Conservation (phyloP, 1,140 invertebrate genomes). For the Hetaerina americana region DNA sequence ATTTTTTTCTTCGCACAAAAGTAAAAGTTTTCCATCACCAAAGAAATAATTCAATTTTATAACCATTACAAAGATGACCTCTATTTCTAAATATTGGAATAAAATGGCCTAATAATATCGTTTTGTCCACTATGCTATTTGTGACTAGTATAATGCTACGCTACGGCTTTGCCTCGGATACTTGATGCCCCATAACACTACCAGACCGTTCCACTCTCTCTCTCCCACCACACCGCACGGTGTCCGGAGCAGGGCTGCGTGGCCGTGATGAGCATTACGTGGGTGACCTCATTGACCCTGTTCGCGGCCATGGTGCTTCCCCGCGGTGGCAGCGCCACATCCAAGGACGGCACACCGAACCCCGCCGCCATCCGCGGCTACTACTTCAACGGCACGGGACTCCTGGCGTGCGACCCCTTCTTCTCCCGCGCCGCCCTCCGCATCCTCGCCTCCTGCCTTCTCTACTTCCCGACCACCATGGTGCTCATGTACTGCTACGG, state of each 20-base stretch:
- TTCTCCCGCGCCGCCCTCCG: slow-evolving; percentile 58
- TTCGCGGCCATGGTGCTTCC: slow-evolving; percentile 67
- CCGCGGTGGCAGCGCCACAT: slow-evolving; percentile 35
- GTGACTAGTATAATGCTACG: no score
- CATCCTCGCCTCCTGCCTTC: slow-evolving; percentile 67
- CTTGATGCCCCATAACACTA: no score
- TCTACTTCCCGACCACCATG: slow-evolving; percentile 81
- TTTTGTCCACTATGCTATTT: no score
- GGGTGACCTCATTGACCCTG: slow-evolving; percentile 64
- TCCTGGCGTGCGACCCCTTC: slow-evolving; percentile 75
- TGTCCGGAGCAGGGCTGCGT: slow-evolving; percentile 51
- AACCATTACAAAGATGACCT: no score
- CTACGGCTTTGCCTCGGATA: no score
- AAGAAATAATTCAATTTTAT: no score
- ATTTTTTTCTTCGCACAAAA: no score
- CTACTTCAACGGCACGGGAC: slow-evolving; percentile 71
- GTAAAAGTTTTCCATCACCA: no score
- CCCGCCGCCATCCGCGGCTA: slow-evolving; percentile 36
- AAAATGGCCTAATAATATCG: no score
- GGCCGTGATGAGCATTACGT: slow-evolving; percentile 63
- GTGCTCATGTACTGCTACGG: slow-evolving; percentile 81
- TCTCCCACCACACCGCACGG: not conserved
- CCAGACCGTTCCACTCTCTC: no score
- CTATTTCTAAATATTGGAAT: no score
- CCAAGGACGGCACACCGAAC: not conserved